These are phyloP conservation scores for Cyphomyrmex costatus DNA, from an alignment of 1,140 invertebrate species.

Conservation along the genomic window DNA sequence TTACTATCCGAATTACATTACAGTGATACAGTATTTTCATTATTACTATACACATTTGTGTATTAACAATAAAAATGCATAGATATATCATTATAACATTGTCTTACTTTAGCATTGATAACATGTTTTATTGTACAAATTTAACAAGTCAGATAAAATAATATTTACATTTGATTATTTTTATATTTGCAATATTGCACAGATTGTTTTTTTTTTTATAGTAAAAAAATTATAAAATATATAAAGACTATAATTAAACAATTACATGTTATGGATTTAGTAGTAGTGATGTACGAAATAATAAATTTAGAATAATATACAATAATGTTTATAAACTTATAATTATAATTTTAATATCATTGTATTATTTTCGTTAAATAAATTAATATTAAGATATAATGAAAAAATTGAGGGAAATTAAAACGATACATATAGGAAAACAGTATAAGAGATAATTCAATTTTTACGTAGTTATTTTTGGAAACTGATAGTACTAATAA, in stretches of 20 bases:
- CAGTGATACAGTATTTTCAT: not conserved
- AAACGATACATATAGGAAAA: not conserved
- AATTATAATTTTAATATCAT: slow-evolving; percentile 32
- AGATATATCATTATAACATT: slow-evolving; percentile 17
- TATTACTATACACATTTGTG: not conserved
- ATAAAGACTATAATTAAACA: slow-evolving; percentile 22
- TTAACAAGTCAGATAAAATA: slow-evolving; percentile 1
- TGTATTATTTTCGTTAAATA: not conserved
- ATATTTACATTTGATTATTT: slow-evolving; percentile 8
- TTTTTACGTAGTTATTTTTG: not conserved
- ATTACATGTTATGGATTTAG: not conserved
- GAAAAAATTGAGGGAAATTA: no score
- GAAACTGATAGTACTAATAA: not conserved
- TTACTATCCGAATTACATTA: no score
- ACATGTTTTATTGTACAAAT: slow-evolving; percentile 14
- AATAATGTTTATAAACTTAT: not conserved
- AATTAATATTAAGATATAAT: not conserved
- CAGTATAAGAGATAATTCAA: not conserved
- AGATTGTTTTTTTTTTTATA: not conserved
- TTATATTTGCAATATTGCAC: slow-evolving; percentile 22
- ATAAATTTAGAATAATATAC: not conserved
- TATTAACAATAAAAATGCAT: slow-evolving; percentile 3
- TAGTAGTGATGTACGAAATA: not conserved
- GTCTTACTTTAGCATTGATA: not conserved
- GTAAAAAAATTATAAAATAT: not conserved